Conservation (phyloP, 2,113 vertebrate genomes). For the Brachypodius melanocephalos region DNA sequence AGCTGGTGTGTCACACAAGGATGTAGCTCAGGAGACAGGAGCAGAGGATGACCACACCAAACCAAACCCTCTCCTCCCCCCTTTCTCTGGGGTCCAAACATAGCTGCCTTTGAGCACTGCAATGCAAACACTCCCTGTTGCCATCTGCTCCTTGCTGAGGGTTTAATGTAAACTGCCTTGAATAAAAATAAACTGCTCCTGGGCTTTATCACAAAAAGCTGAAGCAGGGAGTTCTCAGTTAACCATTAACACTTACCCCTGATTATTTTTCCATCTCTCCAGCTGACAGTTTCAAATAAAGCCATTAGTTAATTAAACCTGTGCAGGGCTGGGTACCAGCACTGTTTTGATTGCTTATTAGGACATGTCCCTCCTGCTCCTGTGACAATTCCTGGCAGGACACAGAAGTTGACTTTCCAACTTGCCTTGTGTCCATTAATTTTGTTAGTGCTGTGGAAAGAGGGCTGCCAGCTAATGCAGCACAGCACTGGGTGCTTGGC, state of each 20-base stretch:
- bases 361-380: neutral
- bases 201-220: neutral
- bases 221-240: constrained; percentile 21
- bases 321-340: neutral
- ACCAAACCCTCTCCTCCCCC: neutral
- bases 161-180: neutral
- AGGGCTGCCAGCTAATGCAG: neutral
- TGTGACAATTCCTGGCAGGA: neutral
- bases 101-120: neutral
- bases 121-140: neutral
- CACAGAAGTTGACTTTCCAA: neutral
- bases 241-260: constrained; percentile 45
- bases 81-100: neutral
- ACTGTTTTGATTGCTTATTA: neutral
- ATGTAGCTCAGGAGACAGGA: neutral
- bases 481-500: neutral
- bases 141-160: neutral
- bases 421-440: neutral
- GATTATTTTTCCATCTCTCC: constrained; percentile 22
- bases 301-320: constrained; percentile 1
- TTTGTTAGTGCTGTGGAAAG: neutral
- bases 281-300: neutral
- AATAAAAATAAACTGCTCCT: constrained; percentile 1
- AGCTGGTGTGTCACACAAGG: neutral
- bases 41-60: neutral